phyloP scores from a whole-genome alignment of 2,113 vertebrate genomes.

The Zosterops lateralis region DNA sequence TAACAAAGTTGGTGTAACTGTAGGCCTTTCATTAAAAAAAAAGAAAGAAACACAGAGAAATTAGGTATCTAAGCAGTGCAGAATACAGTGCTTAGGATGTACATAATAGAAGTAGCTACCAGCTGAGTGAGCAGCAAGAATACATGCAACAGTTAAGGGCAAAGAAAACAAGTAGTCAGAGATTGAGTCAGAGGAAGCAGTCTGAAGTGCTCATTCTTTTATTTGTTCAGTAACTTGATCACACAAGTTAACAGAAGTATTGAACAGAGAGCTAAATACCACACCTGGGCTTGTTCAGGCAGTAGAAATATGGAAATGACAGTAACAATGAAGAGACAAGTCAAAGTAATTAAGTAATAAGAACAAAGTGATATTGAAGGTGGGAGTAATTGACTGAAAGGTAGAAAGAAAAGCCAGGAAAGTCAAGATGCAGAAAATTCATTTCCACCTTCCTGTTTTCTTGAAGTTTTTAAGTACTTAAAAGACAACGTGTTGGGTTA shows the following conservation, averaged over 20 bases:
- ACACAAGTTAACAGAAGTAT: not conserved
- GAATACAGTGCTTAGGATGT: not conserved
- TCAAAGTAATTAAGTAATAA: constrained; percentile 46
- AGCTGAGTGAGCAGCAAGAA: not conserved
- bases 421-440: not conserved
- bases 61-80: not conserved
- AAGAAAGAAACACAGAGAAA: not conserved
- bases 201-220: not conserved
- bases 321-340: constrained; percentile 28
- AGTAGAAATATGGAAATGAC: constrained; percentile 13
- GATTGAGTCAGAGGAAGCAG: constrained; percentile 24
- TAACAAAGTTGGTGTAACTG: not conserved
- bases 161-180: constrained; percentile 27
- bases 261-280: constrained; percentile 13
- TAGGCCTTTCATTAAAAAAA: not conserved
- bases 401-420: not conserved
- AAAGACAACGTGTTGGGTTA: not conserved
- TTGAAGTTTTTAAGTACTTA: not conserved
- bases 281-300: constrained; percentile 1
- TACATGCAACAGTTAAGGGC: not conserved
- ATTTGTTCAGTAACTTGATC: constrained; percentile 3
- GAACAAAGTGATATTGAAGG: not conserved
- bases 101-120: not conserved
- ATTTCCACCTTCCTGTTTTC: not conserved
- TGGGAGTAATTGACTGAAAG: constrained; percentile 45